phyloP scores from a whole-genome alignment of 2,797 vertebrate genomes.

The Echiichthys vipera region DNA sequence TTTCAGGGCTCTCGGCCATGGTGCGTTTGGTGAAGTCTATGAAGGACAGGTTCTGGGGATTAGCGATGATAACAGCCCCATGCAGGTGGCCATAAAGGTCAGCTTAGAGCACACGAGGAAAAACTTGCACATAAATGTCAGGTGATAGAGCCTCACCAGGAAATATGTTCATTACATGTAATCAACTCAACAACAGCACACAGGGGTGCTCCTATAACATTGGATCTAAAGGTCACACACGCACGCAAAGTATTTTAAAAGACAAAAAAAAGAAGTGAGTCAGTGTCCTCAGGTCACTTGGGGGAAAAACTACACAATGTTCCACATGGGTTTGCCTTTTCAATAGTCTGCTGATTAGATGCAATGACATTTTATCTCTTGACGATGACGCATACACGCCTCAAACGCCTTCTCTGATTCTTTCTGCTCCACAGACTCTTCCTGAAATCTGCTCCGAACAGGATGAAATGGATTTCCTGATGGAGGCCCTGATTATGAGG shows the following conservation, averaged over 20 bases:
- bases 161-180: conserved; percentile 28
- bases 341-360: conserved; percentile 45
- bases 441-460: conserved; percentile 95
- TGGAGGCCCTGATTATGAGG: conserved; percentile 96
- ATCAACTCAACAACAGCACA: conserved; percentile 10
- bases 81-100: conserved; percentile 96
- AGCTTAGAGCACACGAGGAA: conserved; percentile 45
- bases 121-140: conserved; percentile 21
- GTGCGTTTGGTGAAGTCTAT: conserved; percentile 94
- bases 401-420: conserved; percentile 28
- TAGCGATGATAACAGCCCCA: conserved; percentile 85
- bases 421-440: conserved; percentile 86
- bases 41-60: conserved; percentile 92
- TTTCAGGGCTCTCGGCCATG: conserved; percentile 91
- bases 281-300: not conserved
- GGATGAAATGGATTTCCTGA: conserved; percentile 96
- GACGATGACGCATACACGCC: conserved; percentile 5
- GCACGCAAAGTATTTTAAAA: not conserved
- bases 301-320: not conserved
- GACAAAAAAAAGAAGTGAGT: conserved; percentile 9
- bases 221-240: conserved; percentile 35
- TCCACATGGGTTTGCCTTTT: conserved; percentile 20
- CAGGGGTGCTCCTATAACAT: not conserved
- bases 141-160: not conserved
- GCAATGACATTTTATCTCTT: not conserved